Evolutionary conservation across 2,113 vertebrate species (phyloP), one percentile per base, ranked within the genome.

Genomic region (Cyphomyrus discorhynchus): DNA sequence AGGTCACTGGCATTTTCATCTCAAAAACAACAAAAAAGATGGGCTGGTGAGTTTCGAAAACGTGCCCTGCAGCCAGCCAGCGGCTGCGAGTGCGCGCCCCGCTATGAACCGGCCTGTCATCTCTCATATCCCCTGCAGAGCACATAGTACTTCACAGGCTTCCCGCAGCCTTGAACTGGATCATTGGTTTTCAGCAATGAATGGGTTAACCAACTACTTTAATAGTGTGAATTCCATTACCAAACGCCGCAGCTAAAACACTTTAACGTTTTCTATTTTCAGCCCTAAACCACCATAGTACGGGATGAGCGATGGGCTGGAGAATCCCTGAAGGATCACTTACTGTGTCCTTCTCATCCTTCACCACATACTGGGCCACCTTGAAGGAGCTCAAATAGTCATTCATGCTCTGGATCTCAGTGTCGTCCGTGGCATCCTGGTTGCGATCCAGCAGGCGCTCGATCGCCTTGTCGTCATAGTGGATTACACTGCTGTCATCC

Each of bases 311-410:
- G 74, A 80, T 39, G 35, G 70, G 31, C 74, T 17, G 15, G 13
- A 80, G 74, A 15, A 42, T 35, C 31, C 31, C n/a, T 5, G 39
- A 17, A 6, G 74, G 19, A 80, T 47, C 89, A 95, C 96, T 93
- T 93, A 99, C 98, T 96, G 97, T 98, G 93, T 99, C 98, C 1
- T 99, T 98, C 92, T 99, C 98, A 88, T 99, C 98, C 91, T 98
- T 98, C 27, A 99, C 98, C 90, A 99, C 98, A 89, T 99, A 99
- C 92, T 99, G 98, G 27, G 98, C 98, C 93, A 99, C 98, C 92
- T 99, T 99, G 92, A 99, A 99, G 31, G 98, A 99, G 93, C 98
- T 99, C 92, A 99, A 96, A 95, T 99, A 99, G 52, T 99, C 98
- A 87, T 99, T 99, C 98, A 99, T 99, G 95, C 97, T 99, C 95